These are phyloP conservation scores for Zaprionus capensis DNA, from an alignment of 1,140 invertebrate species.

Conservation along the genomic window DNA sequence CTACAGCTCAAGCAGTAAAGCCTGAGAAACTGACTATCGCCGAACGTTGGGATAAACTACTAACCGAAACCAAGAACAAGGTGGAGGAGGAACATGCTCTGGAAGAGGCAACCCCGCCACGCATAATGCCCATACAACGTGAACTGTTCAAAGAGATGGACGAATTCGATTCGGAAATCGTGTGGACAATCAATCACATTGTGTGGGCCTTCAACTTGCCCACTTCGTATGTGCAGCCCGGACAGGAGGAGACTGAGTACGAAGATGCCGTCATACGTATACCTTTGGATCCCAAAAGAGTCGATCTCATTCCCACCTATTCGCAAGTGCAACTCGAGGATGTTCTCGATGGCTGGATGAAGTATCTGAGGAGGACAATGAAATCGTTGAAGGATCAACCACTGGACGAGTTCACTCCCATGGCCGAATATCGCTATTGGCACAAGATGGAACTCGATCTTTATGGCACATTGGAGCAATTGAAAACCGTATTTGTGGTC, in stretches of 20 bases:
- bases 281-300: slow-evolving; percentile 84
- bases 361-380: slow-evolving; percentile 87
- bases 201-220: slow-evolving; percentile 88
- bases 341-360: slow-evolving; percentile 87
- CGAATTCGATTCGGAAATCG: slow-evolving; percentile 68
- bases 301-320: slow-evolving; percentile 85
- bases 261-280: slow-evolving; percentile 85
- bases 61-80: slow-evolving; percentile 72
- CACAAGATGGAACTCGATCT: slow-evolving; percentile 90
- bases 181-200: slow-evolving; percentile 87
- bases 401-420: slow-evolving; percentile 89
- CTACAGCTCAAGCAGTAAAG: slow-evolving; percentile 24
- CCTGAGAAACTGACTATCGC: slow-evolving; percentile 70
- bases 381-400: slow-evolving; percentile 85
- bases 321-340: slow-evolving; percentile 87
- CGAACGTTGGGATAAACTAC: slow-evolving; percentile 76
- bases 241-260: slow-evolving; percentile 83
- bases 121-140: slow-evolving; percentile 65
- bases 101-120: slow-evolving; percentile 59
- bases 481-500: slow-evolving; percentile 89
- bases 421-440: slow-evolving; percentile 94
- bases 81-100: slow-evolving; percentile 65
- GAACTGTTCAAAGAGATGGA: slow-evolving; percentile 69
- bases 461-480: slow-evolving; percentile 91
- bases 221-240: slow-evolving; percentile 85